Conservation (phyloP, 35 echinoderm and acorn worm genomes). For the Ptychodera flava region DNA sequence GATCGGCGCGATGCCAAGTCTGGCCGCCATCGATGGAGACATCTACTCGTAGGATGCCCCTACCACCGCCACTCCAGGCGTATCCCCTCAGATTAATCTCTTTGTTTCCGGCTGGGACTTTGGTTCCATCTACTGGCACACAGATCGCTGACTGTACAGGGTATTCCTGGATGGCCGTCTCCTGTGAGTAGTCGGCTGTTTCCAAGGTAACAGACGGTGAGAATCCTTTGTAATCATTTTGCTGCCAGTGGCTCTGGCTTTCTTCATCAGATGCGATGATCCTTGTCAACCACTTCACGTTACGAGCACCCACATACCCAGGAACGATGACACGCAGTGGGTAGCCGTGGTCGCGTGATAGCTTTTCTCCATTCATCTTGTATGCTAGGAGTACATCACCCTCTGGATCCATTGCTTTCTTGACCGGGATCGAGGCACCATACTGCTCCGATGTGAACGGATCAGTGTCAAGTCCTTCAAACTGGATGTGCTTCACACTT, state of each 20-base stretch:
- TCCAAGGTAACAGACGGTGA: constrained; percentile 68
- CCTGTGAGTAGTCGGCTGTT: constrained; percentile 54
- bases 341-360: constrained; percentile 82
- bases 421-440: constrained; percentile 13
- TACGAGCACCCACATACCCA: constrained; percentile 77
- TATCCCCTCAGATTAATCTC: constrained; percentile 80
- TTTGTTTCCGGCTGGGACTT: constrained; percentile 29
- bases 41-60: constrained; percentile 74
- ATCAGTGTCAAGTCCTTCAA: constrained; percentile 32
- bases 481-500: constrained; percentile 5
- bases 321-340: constrained; percentile 82
- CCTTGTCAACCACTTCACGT: constrained; percentile 79
- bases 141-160: constrained; percentile 79
- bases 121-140: constrained; percentile 45
- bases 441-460: background rate
- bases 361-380: constrained; percentile 78
- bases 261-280: constrained; percentile 54
- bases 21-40: constrained; percentile 75
- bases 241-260: constrained; percentile 68
- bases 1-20: constrained; percentile 52
- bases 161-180: constrained; percentile 77
- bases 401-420: constrained; percentile 13
- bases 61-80: constrained; percentile 84
- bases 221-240: constrained; percentile 88
- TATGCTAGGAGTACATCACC: constrained; percentile 20